Evolutionary conservation across 1,140 invertebrate genomes (phyloP), one percentile per base, ranked within the genome.

Genomic region (Augochlora pura): DNA sequence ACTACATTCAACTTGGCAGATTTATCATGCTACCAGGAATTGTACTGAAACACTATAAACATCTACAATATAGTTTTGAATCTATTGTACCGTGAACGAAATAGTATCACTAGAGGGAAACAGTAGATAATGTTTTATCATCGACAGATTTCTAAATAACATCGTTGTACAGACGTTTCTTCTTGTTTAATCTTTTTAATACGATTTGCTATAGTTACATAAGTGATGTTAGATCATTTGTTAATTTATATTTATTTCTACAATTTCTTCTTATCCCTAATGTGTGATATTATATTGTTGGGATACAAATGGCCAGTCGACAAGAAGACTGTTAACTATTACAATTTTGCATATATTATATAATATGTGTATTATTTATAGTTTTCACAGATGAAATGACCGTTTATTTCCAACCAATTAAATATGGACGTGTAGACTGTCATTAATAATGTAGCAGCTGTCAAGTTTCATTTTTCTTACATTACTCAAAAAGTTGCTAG

Each of bases 1-100:
- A 75, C 64, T 78, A 81, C 68, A 64, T 76, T 65, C 66, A 65
- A 59, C 60, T 39, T 70, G 73, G 64, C 73, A 77, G 70, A 85
- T 85, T 85, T 81, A 81, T 39, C 52, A 69, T 16, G 21, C 18
- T 38, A 46, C 25, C n/a, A 27, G 32, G 27, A 25, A 79, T 77
- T 77, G 71, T 32, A 63, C 38, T 46, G 18, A 42, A 60, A 64
- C 71, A 16, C 12, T 60, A 49, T 25, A 62, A 9, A 38, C 57
- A 42, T 60, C 10, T 25, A 66, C 67, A 63, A 70, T 67, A 67
- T 70, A 39, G 63, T 70, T 49, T 71, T 42, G 46, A 70, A 63
- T 49, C 14, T 1, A 16, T 10, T 9, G n/a, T 42, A 39, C n/a
- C 39, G 54, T 64, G 32, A 12, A 8, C 12, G 12, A 60, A 9